Conservation (phyloP, 1,140 invertebrate genomes). For the Harpegnathos saltator region DNA sequence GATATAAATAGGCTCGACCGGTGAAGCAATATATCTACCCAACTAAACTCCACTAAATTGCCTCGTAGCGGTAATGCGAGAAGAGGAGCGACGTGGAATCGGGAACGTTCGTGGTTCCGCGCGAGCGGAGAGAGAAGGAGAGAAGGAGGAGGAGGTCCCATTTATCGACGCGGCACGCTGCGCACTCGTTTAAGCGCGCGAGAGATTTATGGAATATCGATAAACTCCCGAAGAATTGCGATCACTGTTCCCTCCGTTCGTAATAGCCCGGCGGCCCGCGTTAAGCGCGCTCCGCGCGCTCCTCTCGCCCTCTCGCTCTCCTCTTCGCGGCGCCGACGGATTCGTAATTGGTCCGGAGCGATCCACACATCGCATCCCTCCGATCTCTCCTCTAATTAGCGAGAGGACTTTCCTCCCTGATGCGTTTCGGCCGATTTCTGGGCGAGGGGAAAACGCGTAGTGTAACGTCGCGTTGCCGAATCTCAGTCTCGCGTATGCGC, state of each 20-base stretch:
- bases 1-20: constrained; percentile 67
- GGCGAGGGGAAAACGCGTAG: too few species aligned
- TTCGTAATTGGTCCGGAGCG: background rate
- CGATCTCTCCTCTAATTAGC: too few species aligned
- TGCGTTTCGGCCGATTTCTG: too few species aligned
- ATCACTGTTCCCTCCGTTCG: constrained; percentile 11
- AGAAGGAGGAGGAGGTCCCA: background rate
- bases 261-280: background rate
- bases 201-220: constrained; percentile 62
- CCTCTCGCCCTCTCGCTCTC: background rate
- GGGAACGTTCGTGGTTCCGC: constrained; percentile 36
- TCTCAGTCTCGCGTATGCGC: too few species aligned
- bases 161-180: constrained; percentile 54
- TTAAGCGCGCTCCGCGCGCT: background rate
- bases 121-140: background rate
- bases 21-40: constrained; percentile 56
- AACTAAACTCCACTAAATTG: constrained; percentile 60
- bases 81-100: constrained; percentile 41
- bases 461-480: too few species aligned
- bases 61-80: constrained; percentile 42
- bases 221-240: constrained; percentile 50
- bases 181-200: constrained; percentile 38
- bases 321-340: background rate
- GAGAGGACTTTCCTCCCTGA: too few species aligned
- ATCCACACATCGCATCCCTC: too few species aligned